Conservation (phyloP, 2,113 vertebrate species). For the Ia io region DNA sequence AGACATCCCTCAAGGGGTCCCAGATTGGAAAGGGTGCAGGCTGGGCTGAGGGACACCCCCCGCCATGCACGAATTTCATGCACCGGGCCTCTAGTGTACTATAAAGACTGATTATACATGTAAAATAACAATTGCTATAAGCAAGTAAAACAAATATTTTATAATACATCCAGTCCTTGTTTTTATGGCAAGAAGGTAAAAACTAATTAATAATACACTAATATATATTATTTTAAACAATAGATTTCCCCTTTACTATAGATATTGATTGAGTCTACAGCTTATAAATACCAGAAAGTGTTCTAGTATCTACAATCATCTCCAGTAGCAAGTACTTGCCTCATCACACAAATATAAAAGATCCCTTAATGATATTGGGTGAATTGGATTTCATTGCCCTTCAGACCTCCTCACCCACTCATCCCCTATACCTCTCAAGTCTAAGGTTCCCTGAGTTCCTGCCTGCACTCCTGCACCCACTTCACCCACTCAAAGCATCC, state of each 20-base stretch:
- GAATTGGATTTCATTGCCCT: not conserved
- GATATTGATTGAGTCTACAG: not conserved
- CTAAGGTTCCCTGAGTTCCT: not conserved
- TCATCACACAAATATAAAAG: not conserved
- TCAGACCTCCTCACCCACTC: not conserved
- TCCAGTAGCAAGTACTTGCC: not conserved
- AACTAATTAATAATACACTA: slow-evolving; percentile 1
- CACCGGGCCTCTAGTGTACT: not conserved
- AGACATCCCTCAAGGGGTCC: too few relatives aligned
- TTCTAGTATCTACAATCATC: not conserved
- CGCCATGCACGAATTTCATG: too few relatives aligned
- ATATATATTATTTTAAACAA: not conserved
- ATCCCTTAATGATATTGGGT: not conserved
- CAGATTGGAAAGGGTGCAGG: too few relatives aligned
- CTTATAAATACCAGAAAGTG: not conserved
- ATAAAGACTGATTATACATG: not conserved
- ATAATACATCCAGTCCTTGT: not conserved
- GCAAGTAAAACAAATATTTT: slow-evolving; percentile 13
- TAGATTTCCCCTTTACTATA: not conserved
- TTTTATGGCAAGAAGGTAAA: not conserved
- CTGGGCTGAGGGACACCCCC: too few relatives aligned
- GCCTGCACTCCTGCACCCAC: not conserved
- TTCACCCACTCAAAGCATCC: not conserved
- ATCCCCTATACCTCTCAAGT: not conserved
- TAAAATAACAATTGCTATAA: not conserved